Percentiles rank a stretch among this genome's conserved stretches.
phyloP scores from a whole-genome alignment of 35 echinoderm and acorn worm genomes.

The Nesometra sesokonis region DNA sequence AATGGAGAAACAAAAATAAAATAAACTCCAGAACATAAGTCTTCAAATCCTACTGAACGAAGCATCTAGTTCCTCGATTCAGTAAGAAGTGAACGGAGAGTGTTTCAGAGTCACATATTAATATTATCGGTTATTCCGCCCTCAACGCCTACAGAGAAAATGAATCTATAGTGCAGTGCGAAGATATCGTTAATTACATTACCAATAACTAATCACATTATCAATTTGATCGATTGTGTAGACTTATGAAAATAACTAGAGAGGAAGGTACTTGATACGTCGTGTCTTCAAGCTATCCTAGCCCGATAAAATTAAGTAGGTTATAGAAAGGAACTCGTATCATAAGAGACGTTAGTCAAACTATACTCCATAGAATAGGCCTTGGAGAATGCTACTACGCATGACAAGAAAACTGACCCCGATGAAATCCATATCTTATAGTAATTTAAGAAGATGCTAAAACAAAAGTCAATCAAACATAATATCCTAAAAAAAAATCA shows the following conservation, averaged over 20 bases:
- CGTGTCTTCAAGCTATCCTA: neutral
- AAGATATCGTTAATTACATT: neutral
- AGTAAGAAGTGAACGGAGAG: too few species aligned
- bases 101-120: too few species aligned
- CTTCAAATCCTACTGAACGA: too few species aligned
- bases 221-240: neutral
- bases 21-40: too few species aligned
- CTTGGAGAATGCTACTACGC: neutral
- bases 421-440: neutral
- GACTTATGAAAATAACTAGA: neutral
- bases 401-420: neutral
- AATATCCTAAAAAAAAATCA: neutral
- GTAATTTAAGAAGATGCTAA: neutral
- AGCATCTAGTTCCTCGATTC: too few species aligned
- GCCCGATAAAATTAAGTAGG: neutral
- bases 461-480: neutral
- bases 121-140: too few species aligned
- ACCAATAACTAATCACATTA: neutral
- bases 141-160: neutral
- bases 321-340: neutral
- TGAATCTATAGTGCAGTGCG: too few species aligned
- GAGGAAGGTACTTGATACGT: neutral
- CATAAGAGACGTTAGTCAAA: neutral
- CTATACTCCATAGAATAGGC: neutral
- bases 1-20: too few species aligned